phyloP scores from a whole-genome alignment of 2,113 vertebrate genomes.

The Phyllostomus discolor region DNA sequence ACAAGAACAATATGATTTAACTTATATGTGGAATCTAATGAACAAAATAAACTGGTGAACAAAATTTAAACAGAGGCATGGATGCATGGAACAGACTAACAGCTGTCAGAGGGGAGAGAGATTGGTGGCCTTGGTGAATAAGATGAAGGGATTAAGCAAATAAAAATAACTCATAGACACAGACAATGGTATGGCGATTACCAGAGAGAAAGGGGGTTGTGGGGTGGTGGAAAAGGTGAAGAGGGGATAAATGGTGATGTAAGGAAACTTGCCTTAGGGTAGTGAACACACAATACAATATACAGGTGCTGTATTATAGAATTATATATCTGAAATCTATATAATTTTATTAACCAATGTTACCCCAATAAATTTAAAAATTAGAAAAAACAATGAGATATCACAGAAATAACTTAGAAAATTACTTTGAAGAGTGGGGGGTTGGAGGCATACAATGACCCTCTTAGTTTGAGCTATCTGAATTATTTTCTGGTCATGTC shows the following conservation, averaged over 20 bases:
- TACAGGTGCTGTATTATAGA: no score
- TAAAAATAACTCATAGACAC: neutral
- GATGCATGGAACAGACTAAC: neutral
- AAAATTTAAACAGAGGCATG: neutral
- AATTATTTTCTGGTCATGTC: neutral
- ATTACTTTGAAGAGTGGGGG: neutral
- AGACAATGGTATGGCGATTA: neutral
- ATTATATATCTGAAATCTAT: no score
- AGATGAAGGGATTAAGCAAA: neutral
- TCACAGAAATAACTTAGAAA: constrained; percentile 8
- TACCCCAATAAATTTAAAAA: neutral
- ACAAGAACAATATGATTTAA: neutral
- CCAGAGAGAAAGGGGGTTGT: neutral
- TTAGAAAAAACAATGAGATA: neutral
- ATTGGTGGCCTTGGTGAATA: neutral
- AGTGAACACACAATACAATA: no score
- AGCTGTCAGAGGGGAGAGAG: neutral
- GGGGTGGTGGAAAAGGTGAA: neutral
- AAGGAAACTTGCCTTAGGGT: no score
- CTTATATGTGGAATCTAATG: neutral
- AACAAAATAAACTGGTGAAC: neutral
- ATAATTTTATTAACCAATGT: neutral
- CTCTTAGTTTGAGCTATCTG: neutral
- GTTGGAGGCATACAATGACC: neutral
- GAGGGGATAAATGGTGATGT: no score